Evolutionary conservation across 2,888 invertebrate genomes (phyloP).

Genomic region (Invenusta paracnida): DNA sequence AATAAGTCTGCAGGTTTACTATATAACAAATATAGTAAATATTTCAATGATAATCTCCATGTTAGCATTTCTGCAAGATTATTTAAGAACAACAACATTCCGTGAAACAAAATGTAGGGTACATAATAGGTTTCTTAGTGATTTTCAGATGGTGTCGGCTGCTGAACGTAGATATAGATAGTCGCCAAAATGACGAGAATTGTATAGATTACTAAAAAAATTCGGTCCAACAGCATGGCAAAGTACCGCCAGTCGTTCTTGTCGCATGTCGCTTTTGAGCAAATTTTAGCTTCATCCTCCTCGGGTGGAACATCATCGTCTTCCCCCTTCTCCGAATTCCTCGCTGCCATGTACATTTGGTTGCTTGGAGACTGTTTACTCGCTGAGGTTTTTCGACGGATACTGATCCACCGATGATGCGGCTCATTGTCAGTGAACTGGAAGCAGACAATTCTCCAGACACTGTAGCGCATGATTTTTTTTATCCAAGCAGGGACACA

Average conservation of each 20-base stretch:
- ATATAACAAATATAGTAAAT: too few species aligned
- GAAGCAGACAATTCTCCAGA: constrained; percentile 35
- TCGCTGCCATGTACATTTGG: neutral
- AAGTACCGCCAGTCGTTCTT: constrained; percentile 34
- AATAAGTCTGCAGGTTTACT: too few species aligned
- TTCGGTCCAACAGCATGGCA: constrained; percentile 37
- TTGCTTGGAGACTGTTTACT: neutral
- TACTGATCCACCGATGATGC: neutral
- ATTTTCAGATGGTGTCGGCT: too few species aligned
- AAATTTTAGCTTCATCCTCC: neutral
- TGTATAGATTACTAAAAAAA: constrained; percentile 28
- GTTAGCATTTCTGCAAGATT: too few species aligned
- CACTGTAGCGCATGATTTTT: neutral
- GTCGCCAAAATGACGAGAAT: neutral
- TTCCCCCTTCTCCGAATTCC: neutral
- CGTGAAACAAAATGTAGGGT: too few species aligned
- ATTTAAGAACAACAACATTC: too few species aligned
- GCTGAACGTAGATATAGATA: neutral
- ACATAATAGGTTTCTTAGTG: too few species aligned
- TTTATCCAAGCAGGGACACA: constrained; percentile 24
- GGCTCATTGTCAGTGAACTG: neutral
- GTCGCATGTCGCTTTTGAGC: neutral
- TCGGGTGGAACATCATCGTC: neutral
- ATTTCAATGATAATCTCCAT: too few species aligned
- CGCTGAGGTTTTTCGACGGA: neutral